Percentiles rank a stretch among this genome's conserved stretches.
Conservation (phyloP, 2,888 invertebrate genomes). For the Tipula lateralis region DNA sequence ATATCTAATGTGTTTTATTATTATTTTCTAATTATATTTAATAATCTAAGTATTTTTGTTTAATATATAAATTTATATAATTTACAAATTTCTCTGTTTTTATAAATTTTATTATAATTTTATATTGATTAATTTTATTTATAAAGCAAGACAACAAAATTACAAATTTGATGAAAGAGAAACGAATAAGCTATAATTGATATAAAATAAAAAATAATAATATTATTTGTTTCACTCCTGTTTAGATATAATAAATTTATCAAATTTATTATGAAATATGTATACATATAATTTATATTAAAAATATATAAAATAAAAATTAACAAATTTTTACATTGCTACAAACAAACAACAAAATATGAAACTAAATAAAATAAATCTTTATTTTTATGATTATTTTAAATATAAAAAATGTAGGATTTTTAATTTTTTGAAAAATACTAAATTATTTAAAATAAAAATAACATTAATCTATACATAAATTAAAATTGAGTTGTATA, state of each 20-base stretch:
- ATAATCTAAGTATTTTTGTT: constrained; percentile 13
- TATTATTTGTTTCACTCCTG: neutral
- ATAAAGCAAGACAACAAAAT: neutral
- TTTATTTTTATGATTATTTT: constrained; percentile 4
- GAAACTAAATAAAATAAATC: neutral
- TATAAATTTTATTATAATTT: constrained; percentile 13
- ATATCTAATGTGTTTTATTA: neutral
- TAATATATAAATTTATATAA: neutral
- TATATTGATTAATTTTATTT: neutral
- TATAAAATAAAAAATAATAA: neutral
- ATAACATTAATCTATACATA: neutral
- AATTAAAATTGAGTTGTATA: too few relatives aligned
- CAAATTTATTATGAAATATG: neutral
- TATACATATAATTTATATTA: neutral
- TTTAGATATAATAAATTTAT: neutral
- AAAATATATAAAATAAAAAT: neutral
- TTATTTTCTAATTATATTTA: neutral
- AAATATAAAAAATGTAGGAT: neutral
- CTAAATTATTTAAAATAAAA: neutral
- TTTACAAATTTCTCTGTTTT: neutral
- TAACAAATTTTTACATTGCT: neutral
- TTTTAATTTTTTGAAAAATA: constrained; percentile 16
- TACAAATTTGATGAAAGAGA: neutral
- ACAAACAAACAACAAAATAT: neutral
- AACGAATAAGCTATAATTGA: neutral